Base-by-base conservation (phyloP, 2,888 invertebrate species). In the Timema cristinae region DNA sequence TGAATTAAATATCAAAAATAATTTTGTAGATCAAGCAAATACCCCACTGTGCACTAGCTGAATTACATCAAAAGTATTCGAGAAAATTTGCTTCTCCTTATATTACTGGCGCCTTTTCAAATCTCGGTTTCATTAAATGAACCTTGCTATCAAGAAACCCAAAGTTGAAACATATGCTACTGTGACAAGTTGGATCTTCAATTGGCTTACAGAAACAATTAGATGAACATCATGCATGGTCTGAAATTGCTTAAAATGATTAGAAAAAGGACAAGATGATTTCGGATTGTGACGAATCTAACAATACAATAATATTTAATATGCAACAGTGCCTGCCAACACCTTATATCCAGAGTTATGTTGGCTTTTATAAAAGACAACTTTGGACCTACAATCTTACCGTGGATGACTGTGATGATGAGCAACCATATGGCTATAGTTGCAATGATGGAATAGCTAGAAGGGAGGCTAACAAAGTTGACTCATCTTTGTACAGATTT, bases 341-440 rank as follows among this genome's bases (percentile, higher is more conserved):
- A 68, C 15, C 52, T 32, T 67, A 16, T 67, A 1, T 48, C n/a
- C 11, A 67, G 16, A 59, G 59, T n/a, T 59, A 15, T 15, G 10
- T 59, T 15, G 59, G 16, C 13, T 59, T 59, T 59, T 59, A 59
- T 32, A 59, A 59, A 6, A 59, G 0, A 59, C 59, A 59, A 59
- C 59, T 59, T 59, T 59, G 59, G 15, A 59, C 59, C n/a, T 59
- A 59, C 59, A 59, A 59, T 59, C 13, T 59, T 59, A 59, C 59
- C 59, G 7, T 59, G 32, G 8, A 59, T 59, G 59, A 13, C 59
- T 59, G 59, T 59, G 59, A 59, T 59, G 59, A 59, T 59, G n/a
- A 6, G 32, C 59, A 59, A 59, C 6, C 15, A 8, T 59, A 59
- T 54, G 15, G 15, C 15, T 59, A 7, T 59, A n/a, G 13, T 59